Conservation (phyloP, 2,113 vertebrate genomes). For the Smithornis capensis region DNA sequence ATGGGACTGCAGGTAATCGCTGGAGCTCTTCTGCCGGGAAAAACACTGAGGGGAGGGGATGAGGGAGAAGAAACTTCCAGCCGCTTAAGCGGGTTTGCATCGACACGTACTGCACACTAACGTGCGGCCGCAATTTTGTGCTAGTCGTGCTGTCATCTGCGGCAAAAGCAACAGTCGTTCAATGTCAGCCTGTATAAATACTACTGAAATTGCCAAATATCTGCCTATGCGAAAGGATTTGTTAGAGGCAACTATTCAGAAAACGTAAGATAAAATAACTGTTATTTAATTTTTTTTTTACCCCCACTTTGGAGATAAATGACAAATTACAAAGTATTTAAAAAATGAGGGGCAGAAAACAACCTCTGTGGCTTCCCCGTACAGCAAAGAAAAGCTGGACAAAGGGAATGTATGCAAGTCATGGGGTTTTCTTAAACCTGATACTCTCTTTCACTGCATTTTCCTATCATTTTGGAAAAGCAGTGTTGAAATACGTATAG, state of each 20-base stretch:
- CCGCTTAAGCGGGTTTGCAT: not conserved
- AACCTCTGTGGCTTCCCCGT: not conserved
- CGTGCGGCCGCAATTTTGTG: not conserved
- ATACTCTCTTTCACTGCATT: not conserved
- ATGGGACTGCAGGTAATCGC: conserved; percentile 56
- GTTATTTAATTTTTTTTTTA: not conserved
- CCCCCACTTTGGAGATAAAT: not conserved
- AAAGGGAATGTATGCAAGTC: not conserved
- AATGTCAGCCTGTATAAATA: not conserved
- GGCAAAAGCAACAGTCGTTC: conserved; percentile 38
- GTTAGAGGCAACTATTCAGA: not conserved
- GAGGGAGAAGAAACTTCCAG: not conserved
- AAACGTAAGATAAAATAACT: not conserved
- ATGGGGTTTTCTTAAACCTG: not conserved
- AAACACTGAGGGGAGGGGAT: not conserved
- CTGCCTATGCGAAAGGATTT: not conserved
- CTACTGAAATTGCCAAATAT: not conserved
- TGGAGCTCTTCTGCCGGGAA: not conserved
- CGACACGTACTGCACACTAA: not conserved
- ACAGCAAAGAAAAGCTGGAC: not conserved
- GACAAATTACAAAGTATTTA: not conserved
- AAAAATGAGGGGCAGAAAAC: not conserved
- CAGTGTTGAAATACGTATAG: not conserved
- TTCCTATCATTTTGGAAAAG: not conserved
- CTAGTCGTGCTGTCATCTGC: not conserved